Evolutionary conservation across 2,888 invertebrate species (phyloP).

Genomic region (Meloe dianella): DNA sequence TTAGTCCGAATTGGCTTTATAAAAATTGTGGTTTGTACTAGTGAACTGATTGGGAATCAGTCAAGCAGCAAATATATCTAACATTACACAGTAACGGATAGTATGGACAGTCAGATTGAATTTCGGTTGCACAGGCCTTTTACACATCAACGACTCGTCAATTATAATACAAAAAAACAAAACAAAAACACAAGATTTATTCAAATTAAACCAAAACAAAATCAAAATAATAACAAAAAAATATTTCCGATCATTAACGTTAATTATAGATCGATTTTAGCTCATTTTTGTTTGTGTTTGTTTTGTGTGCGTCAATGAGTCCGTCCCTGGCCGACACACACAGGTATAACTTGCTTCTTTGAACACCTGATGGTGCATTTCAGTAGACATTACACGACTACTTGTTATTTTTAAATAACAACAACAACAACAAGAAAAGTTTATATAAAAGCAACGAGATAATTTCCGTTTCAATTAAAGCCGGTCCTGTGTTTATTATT

Average conservation of each 20-base stretch:
- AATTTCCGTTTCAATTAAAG: not conserved
- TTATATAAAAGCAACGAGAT: not conserved
- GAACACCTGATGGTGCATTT: slow-evolving; percentile 7
- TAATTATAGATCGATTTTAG: too few species aligned
- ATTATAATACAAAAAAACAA: slow-evolving; percentile 33
- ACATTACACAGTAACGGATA: slow-evolving; percentile 53
- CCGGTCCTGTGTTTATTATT: not conserved
- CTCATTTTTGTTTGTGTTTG: too few species aligned
- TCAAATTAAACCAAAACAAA: not conserved
- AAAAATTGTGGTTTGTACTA: slow-evolving; percentile 56
- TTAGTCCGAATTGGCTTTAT: slow-evolving; percentile 33
- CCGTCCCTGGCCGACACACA: not conserved
- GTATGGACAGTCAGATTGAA: slow-evolving; percentile 48
- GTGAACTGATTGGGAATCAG: slow-evolving; percentile 55
- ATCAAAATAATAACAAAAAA: not conserved
- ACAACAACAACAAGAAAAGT: not conserved
- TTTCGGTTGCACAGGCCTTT: slow-evolving; percentile 55
- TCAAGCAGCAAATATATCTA: slow-evolving; percentile 60
- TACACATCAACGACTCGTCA: slow-evolving; percentile 53
- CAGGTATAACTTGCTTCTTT: not conserved
- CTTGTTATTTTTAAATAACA: too few species aligned
- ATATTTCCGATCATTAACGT: not conserved
- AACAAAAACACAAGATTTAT: not conserved
- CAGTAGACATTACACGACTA: slow-evolving; percentile 1
- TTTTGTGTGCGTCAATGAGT: too few species aligned